A percentile compares a stretch with the other conserved stretches of the same genome.
Evolutionary conservation across 2,888 invertebrate genomes (phyloP).

Genomic region (Erebia palarica): DNA sequence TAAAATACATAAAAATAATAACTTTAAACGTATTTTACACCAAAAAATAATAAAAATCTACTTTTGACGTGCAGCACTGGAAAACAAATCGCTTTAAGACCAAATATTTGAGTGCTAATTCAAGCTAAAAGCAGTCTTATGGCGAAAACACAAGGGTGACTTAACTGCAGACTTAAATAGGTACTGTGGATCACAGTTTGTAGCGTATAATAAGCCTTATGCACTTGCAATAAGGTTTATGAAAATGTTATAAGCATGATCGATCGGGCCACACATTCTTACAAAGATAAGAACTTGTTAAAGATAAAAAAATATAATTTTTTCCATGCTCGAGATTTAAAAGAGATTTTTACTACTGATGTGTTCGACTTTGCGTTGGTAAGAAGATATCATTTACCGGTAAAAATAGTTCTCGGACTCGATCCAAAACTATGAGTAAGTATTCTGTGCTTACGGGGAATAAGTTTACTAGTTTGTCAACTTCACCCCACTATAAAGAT

Average conservation of each 20-base stretch:
- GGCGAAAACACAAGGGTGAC: background rate
- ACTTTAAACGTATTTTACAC: conserved; percentile 25
- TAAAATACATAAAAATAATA: conserved; percentile 29
- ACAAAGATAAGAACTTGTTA: conserved; percentile 27
- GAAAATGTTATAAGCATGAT: conserved; percentile 1
- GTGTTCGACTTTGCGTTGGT: conserved; percentile 1
- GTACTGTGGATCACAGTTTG: background rate
- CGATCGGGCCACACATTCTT: conserved; percentile 28
- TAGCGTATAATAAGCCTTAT: conserved; percentile 2
- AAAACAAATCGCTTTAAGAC: conserved; percentile 25
- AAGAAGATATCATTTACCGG: background rate
- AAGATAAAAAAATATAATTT: conserved; percentile 24
- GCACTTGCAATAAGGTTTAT: background rate
- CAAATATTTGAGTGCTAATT: background rate
- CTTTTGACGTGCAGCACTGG: conserved; percentile 21
- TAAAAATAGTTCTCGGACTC: no score
- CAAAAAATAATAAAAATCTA: conserved; percentile 22
- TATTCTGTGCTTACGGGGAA: no score
- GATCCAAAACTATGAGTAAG: no score
- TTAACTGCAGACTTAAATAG: conserved; percentile 1
- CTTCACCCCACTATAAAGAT: no score
- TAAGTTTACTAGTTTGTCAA: no score
- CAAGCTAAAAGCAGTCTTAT: conserved; percentile 14
- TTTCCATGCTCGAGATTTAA: conserved; percentile 15
- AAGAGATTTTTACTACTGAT: conserved; percentile 23